A percentile compares a stretch with the other conserved stretches of the same genome.
Conservation (phyloP, 2,888 invertebrate genomes). For the Allacma fusca region DNA sequence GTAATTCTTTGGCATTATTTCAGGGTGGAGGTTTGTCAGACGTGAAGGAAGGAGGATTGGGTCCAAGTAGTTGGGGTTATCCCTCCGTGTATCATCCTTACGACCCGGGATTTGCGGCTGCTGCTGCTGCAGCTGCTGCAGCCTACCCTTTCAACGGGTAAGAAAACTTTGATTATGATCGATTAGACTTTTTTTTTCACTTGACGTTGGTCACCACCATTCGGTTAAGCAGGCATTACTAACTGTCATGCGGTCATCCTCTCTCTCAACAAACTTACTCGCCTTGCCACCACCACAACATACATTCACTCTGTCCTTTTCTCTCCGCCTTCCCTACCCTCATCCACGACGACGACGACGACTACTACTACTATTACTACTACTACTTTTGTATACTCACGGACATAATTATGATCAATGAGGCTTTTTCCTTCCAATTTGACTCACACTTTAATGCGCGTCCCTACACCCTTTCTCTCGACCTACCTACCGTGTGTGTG, state of each 20-base stretch:
- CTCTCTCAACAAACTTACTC: constrained; percentile 45
- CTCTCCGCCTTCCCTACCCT: not conserved
- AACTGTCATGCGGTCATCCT: constrained; percentile 53
- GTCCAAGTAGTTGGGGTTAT: constrained; percentile 87
- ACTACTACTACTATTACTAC: not conserved
- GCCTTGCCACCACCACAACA: constrained; percentile 35
- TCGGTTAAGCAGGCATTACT: constrained; percentile 36
- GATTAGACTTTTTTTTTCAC: constrained; percentile 50
- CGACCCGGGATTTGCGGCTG: constrained; percentile 68
- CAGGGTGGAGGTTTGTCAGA: constrained; percentile 58
- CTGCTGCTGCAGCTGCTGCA: constrained; percentile 77
- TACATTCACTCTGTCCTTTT: not conserved
- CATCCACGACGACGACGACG: no score
- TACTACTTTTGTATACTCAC: not conserved
- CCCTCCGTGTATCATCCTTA: constrained; percentile 92
- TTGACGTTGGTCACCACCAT: constrained; percentile 41
- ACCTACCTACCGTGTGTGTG: no score
- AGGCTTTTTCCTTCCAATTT: constrained; percentile 49
- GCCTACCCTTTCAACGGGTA: constrained; percentile 95
- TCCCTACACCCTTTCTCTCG: no score
- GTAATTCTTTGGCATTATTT: constrained; percentile 30
- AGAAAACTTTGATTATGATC: constrained; percentile 67
- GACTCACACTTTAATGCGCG: not conserved
- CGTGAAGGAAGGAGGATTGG: constrained; percentile 69
- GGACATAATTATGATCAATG: constrained; percentile 61